These are phyloP conservation scores for Euborellia annulipes DNA, from an alignment of 1,140 invertebrate genomes.

Conservation along the genomic window DNA sequence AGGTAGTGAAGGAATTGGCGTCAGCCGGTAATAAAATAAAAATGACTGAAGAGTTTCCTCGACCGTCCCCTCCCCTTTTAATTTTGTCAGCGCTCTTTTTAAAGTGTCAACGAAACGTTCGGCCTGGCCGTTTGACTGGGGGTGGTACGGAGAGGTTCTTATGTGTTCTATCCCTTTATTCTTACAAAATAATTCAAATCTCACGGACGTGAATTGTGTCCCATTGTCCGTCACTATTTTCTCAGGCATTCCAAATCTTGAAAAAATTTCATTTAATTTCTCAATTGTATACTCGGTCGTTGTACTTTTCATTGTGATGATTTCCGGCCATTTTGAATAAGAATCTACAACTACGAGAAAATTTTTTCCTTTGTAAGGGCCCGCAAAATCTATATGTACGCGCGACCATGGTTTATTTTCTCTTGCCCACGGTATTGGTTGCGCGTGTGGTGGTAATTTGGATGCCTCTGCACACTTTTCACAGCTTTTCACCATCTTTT, in stretches of 20 bases:
- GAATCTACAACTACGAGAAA: conserved; percentile 17
- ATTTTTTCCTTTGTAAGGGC: conserved; percentile 11
- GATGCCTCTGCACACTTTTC: conserved; percentile 20
- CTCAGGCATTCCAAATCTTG: conserved; percentile 22
- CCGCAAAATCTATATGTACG: conserved; percentile 15
- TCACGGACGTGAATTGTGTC: conserved; percentile 21
- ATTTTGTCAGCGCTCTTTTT: too few relatives aligned
- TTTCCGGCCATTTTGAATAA: conserved; percentile 16
- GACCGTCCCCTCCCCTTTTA: too few relatives aligned
- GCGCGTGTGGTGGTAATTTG: background rate
- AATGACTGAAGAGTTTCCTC: too few relatives aligned
- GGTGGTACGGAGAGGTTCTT: background rate
- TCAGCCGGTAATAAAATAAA: too few relatives aligned
- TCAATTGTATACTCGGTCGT: conserved; percentile 14
- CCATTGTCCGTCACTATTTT: conserved; percentile 25
- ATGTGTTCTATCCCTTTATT: conserved; percentile 4
- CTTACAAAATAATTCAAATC: conserved; percentile 21
- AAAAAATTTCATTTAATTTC: conserved; percentile 20
- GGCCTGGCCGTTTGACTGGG: too few relatives aligned
- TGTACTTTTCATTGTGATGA: conserved; percentile 5
- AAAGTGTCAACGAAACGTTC: background rate
- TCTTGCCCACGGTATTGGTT: background rate
- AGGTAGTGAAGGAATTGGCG: too few relatives aligned
- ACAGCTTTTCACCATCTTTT: background rate
- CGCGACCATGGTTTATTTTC: conserved; percentile 5